Base-by-base conservation (phyloP, 2,797 vertebrate species). In the Acrocephalus scirpaceus region DNA sequence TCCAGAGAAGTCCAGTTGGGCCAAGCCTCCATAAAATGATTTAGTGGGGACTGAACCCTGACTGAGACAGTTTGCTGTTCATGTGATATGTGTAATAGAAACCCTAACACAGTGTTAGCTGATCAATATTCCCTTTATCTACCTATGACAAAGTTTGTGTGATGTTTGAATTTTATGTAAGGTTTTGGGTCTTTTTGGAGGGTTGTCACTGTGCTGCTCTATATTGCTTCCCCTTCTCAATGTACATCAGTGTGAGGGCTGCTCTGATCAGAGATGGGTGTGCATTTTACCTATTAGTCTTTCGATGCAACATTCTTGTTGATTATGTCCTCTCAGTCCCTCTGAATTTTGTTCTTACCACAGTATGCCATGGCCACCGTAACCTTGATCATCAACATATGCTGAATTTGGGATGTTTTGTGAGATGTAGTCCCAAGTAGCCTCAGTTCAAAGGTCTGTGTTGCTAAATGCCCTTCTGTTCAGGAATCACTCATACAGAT, bases 101-200 rank as follows among this genome's bases (percentile, higher is more conserved):
- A 72, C 20, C 11, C 27, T 40, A 54, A 30, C 90, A 30, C 8
- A 36, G 11, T 40, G 32, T 53, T 48, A 71, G 26, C 27, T 87
- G 51, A 42, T 82, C 44, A 36, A 2, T 42, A 23, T 71, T 84
- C 29, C 25, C 19, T 73, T 70, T 36, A 5, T 82, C 12, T 36
- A 7, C 38, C 8, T 27, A 9, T 8, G 16, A 18, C 4, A 30
- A 53, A 34, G 32, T 34, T 67, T 0, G 0, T 32, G 22, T 32
- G 23, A 14, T 21, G 7, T 32, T 29, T 70, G 42, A 57, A 48
- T 92, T 77, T 92, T 51, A 32, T 20, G 11, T 47, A 47, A 67
- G 30, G 26, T 67, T 66, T n/a, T 71, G 53, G 30, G 16, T 88
- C 4, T 54, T 78, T 58, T 10, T 30, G 13, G 11, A 19, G 23